Conservation (phyloP, 2,888 invertebrate genomes). For the Crocallis elinguaria region DNA sequence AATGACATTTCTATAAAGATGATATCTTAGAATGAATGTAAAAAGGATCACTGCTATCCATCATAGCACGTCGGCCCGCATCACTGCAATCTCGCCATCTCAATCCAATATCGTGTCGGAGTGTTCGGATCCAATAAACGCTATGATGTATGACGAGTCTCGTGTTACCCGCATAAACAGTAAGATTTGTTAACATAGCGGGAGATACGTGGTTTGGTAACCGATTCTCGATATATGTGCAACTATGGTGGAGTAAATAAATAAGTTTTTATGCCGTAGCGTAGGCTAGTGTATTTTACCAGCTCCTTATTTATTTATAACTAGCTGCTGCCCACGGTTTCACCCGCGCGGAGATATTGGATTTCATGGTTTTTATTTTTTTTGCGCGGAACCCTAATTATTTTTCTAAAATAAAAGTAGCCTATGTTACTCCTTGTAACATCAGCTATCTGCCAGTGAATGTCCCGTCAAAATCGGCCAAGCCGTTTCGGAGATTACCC, state of each 20-base stretch:
- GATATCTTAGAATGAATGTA: constrained; percentile 42
- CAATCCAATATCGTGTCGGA: constrained; percentile 53
- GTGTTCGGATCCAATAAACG: constrained; percentile 45
- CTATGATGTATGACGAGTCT: constrained; percentile 23
- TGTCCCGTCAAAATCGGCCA: no score
- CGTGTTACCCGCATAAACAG: constrained; percentile 16
- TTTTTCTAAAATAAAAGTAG: no score
- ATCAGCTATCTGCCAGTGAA: no score
- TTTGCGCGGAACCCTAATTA: no score
- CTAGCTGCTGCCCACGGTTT: no score
- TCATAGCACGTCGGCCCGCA: constrained; percentile 55
- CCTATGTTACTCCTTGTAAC: no score
- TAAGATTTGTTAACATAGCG: constrained; percentile 18
- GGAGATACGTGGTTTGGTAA: background rate
- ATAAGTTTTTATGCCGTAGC: no score
- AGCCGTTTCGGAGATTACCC: no score
- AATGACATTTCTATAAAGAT: constrained; percentile 13
- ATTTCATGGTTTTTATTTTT: no score
- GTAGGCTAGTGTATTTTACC: no score
- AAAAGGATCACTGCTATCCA: constrained; percentile 55
- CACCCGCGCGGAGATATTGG: no score
- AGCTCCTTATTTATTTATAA: no score
- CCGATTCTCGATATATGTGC: background rate
- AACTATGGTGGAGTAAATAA: background rate
- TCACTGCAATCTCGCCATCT: constrained; percentile 60